These are phyloP conservation scores for Polyploca ridens DNA, from an alignment of 2,888 invertebrate species.

Conservation along the genomic window DNA sequence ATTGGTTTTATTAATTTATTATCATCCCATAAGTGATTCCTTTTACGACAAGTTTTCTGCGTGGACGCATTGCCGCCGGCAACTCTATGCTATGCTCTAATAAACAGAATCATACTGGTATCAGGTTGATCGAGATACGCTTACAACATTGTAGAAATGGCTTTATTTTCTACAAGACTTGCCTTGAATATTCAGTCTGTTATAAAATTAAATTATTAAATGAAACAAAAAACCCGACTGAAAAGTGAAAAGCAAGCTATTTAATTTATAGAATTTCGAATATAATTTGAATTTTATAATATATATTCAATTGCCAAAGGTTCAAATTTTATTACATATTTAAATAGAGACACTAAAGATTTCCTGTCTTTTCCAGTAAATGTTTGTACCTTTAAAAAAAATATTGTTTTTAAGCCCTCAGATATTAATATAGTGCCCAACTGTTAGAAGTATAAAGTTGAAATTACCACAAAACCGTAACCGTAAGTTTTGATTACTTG, in stretches of 20 bases:
- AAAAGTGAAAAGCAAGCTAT: too few relatives aligned
- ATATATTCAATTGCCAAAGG: too few relatives aligned
- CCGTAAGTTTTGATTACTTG: constrained; percentile 37
- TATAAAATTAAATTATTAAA: too few relatives aligned
- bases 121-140: neutral
- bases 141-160: too few relatives aligned
- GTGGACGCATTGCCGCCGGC: constrained; percentile 1
- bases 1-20: constrained; percentile 3
- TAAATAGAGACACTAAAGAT: neutral
- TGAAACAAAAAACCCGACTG: too few relatives aligned
- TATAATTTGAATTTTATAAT: too few relatives aligned
- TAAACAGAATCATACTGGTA: neutral
- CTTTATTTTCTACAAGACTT: too few relatives aligned
- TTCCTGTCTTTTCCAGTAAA: neutral
- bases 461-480: constrained; percentile 36
- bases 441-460: constrained; percentile 32
- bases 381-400: neutral
- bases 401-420: neutral
- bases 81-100: neutral
- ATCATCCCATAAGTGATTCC: neutral
- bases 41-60: neutral
- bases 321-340: too few relatives aligned
- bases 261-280: too few relatives aligned
- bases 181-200: too few relatives aligned
- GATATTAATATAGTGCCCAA: constrained; percentile 29